Evolutionary conservation across 2,797 vertebrate genomes (phyloP).

Genomic region (Zalophus californianus): DNA sequence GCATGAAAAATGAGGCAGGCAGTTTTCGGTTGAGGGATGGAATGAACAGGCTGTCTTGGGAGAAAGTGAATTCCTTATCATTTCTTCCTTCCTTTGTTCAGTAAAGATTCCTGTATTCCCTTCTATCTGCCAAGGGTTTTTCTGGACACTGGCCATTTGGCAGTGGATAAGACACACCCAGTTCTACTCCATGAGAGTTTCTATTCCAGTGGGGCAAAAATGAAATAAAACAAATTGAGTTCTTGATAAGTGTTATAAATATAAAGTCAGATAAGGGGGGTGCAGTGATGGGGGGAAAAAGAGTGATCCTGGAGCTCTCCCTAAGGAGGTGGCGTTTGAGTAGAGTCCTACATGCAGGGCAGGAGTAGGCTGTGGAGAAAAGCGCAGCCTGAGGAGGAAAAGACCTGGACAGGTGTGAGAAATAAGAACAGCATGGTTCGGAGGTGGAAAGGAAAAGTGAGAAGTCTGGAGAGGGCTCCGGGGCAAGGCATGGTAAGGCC

Average conservation of each 20-base stretch:
- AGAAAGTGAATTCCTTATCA: not conserved
- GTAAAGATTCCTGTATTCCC: not conserved
- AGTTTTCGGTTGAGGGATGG: not conserved
- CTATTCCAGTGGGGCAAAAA: not conserved
- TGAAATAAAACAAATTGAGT: not conserved
- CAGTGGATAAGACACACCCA: not conserved
- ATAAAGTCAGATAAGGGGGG: not conserved
- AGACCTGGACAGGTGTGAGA: not conserved
- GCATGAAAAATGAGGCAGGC: not conserved
- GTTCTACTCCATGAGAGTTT: not conserved
- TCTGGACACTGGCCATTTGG: not conserved
- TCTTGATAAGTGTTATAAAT: not conserved
- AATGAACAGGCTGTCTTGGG: not conserved
- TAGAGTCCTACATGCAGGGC: not conserved
- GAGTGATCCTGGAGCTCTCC: not conserved
- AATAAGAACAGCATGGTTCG: not conserved
- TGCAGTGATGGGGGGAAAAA: not conserved
- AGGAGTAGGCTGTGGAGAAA: not conserved
- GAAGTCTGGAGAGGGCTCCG: not conserved
- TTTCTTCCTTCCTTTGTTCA: not conserved
- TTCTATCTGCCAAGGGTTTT: not conserved
- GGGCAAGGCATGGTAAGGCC: not conserved
- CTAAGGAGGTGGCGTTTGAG: not conserved
- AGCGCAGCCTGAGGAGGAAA: not conserved
- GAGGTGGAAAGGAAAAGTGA: not conserved